Conservation (phyloP, 2,888 invertebrate genomes). For the Pteria penguin region DNA sequence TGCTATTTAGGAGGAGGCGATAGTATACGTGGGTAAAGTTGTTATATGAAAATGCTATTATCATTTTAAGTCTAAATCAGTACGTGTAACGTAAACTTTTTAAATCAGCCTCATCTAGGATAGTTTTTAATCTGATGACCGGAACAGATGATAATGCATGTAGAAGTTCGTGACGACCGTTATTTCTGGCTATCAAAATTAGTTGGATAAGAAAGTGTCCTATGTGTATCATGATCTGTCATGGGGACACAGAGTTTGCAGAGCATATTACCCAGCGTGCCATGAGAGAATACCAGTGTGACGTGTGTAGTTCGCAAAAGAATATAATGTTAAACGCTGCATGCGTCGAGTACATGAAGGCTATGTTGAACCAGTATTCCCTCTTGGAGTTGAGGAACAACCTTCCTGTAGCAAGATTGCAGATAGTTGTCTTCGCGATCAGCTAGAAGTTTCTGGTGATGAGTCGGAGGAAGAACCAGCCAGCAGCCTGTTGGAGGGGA, state of each 20-base stretch:
- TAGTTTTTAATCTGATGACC: too few species aligned
- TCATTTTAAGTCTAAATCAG: too few species aligned
- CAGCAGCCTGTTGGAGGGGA: neutral
- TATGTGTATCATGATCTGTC: too few species aligned
- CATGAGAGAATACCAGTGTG: constrained; percentile 1
- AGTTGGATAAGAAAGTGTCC: neutral
- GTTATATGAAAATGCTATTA: too few species aligned
- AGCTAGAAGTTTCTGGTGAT: neutral
- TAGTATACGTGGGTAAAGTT: too few species aligned
- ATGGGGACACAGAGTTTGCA: neutral
- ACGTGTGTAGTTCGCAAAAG: neutral
- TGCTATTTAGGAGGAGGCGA: too few species aligned
- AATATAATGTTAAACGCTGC: neutral
- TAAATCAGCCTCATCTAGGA: too few species aligned
- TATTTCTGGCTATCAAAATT: neutral
- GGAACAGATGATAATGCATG: too few species aligned
- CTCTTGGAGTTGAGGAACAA: too few species aligned
- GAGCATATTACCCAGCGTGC: neutral
- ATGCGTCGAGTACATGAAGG: constrained; percentile 1
- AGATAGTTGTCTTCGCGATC: neutral
- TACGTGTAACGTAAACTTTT: too few species aligned
- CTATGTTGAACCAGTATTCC: neutral
- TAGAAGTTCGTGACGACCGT: too few species aligned
- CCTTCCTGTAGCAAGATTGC: too few species aligned
- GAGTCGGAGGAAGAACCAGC: neutral